Conservation (phyloP, 2,113 vertebrate species). For the Vimba vimba region DNA sequence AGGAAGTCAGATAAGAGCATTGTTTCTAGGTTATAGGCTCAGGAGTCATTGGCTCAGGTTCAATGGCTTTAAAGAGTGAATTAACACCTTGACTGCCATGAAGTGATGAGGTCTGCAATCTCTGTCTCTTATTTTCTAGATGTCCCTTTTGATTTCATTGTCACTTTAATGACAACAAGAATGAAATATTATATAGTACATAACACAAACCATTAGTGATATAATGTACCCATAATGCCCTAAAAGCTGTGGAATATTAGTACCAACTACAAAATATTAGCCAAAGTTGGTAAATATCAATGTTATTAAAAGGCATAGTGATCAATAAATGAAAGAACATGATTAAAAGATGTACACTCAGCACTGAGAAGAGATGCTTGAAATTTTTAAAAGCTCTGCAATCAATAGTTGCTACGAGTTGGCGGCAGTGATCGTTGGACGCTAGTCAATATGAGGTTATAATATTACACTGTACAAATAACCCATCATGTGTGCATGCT, state of each 20-base stretch:
- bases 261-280: background rate
- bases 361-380: slow-evolving; percentile 33
- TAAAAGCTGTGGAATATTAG: background rate
- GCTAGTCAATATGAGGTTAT: slow-evolving; percentile 46
- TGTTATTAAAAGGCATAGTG: slow-evolving; percentile 3
- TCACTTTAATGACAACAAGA: background rate
- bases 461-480: slow-evolving; percentile 33
- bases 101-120: slow-evolving; percentile 37
- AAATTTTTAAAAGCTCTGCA: slow-evolving; percentile 42
- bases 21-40: slow-evolving; percentile 70
- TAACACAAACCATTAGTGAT: background rate
- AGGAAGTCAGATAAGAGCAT: slow-evolving; percentile 71
- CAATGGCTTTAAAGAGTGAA: slow-evolving; percentile 60
- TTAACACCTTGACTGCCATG: slow-evolving; percentile 60
- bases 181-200: background rate
- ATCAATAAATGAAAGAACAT: slow-evolving; percentile 42
- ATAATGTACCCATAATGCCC: background rate
- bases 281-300: background rate
- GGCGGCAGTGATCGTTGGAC: slow-evolving; percentile 34
- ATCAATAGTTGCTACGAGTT: slow-evolving; percentile 46
- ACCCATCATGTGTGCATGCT: slow-evolving; percentile 16
- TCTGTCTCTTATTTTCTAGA: background rate
- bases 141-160: slow-evolving; percentile 18
- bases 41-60: slow-evolving; percentile 60
- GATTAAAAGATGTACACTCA: slow-evolving; percentile 39